Conservation (phyloP, 1,140 invertebrate species). For the Drosophila ambigua region DNA sequence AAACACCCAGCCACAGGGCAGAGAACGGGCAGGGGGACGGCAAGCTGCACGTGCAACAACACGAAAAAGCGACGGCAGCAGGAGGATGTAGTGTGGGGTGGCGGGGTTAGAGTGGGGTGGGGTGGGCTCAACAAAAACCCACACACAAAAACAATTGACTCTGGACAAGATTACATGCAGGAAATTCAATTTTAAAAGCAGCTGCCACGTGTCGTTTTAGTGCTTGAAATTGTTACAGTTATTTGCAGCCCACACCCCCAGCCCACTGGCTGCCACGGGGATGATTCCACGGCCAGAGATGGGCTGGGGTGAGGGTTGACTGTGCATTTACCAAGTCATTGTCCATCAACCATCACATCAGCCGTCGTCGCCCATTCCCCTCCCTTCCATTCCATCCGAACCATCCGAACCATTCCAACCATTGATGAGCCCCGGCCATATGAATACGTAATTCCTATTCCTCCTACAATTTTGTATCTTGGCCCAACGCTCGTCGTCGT, state of each 20-base stretch:
- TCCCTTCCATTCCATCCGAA: too few relatives aligned
- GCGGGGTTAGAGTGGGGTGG: not conserved
- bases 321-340: conserved; percentile 34
- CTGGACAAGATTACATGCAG: conserved; percentile 83
- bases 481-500: conserved; percentile 8
- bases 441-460: conserved; percentile 71
- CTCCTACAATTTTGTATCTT: too few relatives aligned
- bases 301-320: conserved; percentile 32
- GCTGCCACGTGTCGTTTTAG: conserved; percentile 83
- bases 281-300: too few relatives aligned
- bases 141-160: conserved; percentile 77
- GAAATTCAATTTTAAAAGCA: conserved; percentile 84
- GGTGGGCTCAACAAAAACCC: not conserved
- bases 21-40: not conserved
- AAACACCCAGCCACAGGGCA: conserved; percentile 24
- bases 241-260: conserved; percentile 47
- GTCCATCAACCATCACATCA: conserved; percentile 22
- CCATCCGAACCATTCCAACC: not conserved
- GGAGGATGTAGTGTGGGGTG: not conserved
- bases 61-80: conserved; percentile 29
- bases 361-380: too few relatives aligned
- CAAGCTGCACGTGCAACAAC: conserved; percentile 43
- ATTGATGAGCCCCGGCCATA: conserved; percentile 37
- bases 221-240: conserved; percentile 82
- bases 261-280: too few relatives aligned